Evolutionary conservation across 2,888 invertebrate genomes (phyloP).

Genomic region (Tachystola acroxantha): DNA sequence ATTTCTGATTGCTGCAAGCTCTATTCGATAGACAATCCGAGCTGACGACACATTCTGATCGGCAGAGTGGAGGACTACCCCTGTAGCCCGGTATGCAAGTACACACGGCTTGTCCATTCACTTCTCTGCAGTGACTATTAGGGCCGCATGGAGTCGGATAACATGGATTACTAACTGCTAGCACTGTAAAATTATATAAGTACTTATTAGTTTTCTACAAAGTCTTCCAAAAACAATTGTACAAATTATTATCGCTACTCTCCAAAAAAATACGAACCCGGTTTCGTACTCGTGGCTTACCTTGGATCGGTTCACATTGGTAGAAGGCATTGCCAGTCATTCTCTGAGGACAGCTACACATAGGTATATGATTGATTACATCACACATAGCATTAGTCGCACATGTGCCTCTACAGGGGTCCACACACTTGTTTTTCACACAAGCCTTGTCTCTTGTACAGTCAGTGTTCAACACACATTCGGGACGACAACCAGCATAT

Average conservation of each 20-base stretch:
- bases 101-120: constrained; percentile 84
- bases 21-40: constrained; percentile 84
- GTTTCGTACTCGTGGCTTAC: constrained; percentile 25
- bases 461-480: constrained; percentile 83
- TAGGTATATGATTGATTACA: constrained; percentile 84
- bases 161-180: constrained; percentile 79
- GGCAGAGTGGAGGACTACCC: constrained; percentile 86
- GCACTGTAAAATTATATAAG: constrained; percentile 40
- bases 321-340: constrained; percentile 84
- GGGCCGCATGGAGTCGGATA: constrained; percentile 87
- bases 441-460: constrained; percentile 82
- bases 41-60: constrained; percentile 87
- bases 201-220: not conserved
- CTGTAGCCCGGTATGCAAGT: constrained; percentile 83
- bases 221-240: not conserved
- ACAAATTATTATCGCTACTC: no score
- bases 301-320: constrained; percentile 76
- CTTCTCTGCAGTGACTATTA: constrained; percentile 83
- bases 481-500: constrained; percentile 82
- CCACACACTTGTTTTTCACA: constrained; percentile 81
- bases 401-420: constrained; percentile 85
- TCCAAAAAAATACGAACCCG: no score
- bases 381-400: constrained; percentile 84
- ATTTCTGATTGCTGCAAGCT: constrained; percentile 87
- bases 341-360: constrained; percentile 83